These are phyloP conservation scores for Elysia chlorotica DNA, from an alignment of 1,140 invertebrate species.

Conservation along the genomic window DNA sequence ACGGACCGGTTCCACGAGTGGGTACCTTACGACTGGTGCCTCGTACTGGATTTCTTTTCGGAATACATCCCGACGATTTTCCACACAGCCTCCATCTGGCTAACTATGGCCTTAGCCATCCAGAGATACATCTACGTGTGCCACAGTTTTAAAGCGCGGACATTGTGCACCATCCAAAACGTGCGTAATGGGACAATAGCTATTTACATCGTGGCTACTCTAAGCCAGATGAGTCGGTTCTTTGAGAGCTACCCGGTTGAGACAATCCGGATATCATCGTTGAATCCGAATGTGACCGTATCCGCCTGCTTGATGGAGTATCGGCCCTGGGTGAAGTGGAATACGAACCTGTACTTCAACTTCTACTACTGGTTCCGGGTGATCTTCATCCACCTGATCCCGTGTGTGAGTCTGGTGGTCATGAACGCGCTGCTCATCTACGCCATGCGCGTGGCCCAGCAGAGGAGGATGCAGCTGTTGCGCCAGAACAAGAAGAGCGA, in stretches of 20 bases:
- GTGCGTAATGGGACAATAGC: slow-evolving; percentile 78
- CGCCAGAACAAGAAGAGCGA: slow-evolving; percentile 84
- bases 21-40: slow-evolving; percentile 67
- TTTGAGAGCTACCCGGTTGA: slow-evolving; percentile 70
- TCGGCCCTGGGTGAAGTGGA: slow-evolving; percentile 60
- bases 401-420: slow-evolving; percentile 85
- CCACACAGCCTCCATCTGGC: slow-evolving; percentile 88
- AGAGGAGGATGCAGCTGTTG: slow-evolving; percentile 78
- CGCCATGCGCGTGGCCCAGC: slow-evolving; percentile 81
- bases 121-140: slow-evolving; percentile 90
- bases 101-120: slow-evolving; percentile 83
- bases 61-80: slow-evolving; percentile 78
- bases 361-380: slow-evolving; percentile 84
- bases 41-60: slow-evolving; percentile 69
- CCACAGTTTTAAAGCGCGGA: slow-evolving; percentile 79
- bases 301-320: slow-evolving; percentile 34
- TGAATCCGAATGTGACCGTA: slow-evolving; percentile 61
- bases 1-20: slow-evolving; percentile 78
- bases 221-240: slow-evolving; percentile 81
- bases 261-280: slow-evolving; percentile 70
- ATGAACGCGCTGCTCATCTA: slow-evolving; percentile 86
- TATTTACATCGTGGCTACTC: slow-evolving; percentile 75
- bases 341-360: slow-evolving; percentile 76
- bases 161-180: slow-evolving; percentile 86
- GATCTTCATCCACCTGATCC: slow-evolving; percentile 87